Evolutionary conservation across 2,113 vertebrate species (phyloP).

Genomic region (Zapus hudsonius): DNA sequence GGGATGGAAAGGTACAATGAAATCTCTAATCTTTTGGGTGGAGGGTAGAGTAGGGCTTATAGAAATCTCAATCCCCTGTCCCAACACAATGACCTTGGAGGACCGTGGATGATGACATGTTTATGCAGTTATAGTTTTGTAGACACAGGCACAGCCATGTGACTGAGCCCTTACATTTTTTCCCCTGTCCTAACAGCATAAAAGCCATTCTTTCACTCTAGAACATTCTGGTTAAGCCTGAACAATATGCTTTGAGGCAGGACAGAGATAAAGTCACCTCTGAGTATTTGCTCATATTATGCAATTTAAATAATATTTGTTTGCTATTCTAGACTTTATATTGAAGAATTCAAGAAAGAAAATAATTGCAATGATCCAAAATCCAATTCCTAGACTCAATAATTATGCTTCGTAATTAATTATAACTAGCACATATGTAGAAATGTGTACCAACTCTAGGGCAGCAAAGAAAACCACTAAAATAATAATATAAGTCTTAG

Average conservation of each 20-base stretch:
- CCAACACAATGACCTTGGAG: not conserved
- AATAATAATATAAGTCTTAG: not conserved
- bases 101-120: not conserved
- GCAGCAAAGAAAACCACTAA: not conserved
- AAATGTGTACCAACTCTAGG: not conserved
- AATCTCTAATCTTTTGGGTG: not conserved
- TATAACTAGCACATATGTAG: not conserved
- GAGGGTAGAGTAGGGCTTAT: not conserved
- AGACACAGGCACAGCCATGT: not conserved
- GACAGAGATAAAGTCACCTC: not conserved
- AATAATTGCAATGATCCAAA: conserved; percentile 36
- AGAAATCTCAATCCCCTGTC: not conserved
- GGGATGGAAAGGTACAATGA: not conserved
- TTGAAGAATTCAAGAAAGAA: not conserved
- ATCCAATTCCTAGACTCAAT: not conserved
- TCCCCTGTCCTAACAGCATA: not conserved
- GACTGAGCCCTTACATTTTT: not conserved
- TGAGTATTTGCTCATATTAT: not conserved
- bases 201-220: not conserved
- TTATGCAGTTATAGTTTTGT: not conserved
- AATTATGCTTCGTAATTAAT: not conserved
- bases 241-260: not conserved
- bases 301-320: not conserved
- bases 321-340: not conserved
- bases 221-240: not conserved